Base-by-base conservation (phyloP, 2,113 vertebrate genomes). In the Andinoacara biseriatus region DNA sequence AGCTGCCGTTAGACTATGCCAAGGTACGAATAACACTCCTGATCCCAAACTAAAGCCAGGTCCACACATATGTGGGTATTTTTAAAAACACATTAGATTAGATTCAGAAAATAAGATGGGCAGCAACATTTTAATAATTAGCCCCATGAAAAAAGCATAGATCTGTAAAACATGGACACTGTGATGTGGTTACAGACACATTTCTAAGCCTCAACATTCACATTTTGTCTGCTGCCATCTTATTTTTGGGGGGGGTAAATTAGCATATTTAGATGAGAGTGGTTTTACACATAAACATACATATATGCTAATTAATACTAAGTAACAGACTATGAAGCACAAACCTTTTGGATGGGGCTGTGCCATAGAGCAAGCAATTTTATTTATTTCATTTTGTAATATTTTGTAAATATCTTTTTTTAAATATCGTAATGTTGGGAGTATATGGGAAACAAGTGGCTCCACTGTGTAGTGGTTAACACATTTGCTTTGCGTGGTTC, bases 1-100 rank as follows among this genome's bases (percentile, higher is more conserved):
- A 98, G 89, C 96, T 98, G 61, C 97, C 97, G 1, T 94, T 98
- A 83, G 97, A 98, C 92, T 98, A 98, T 20, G 97, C 97, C 92
- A 98, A 98, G 97, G 97, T 98, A 96, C 87, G 83, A 52, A 24
- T 26, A 14, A 60, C 72, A 49, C 52, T 29, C 38, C 26, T 69
- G 15, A 57, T 46, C 43, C 33, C n/a, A 10, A 67, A 33, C 8
- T 57, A 38, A 52, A 69, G 43, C 24, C 65, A 69, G 29, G 29
- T 3, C 15, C 15, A 49, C 5, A 18, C 40, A 49, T 49, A 8
- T 40, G 46, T 22, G 24, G 49, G 0, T 52, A 69, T 69, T 69
- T 49, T 49, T 29, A 52, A 69, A 52, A 49, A 10, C 65, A 72
- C 63, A 46, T 67, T 46, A 26, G 46, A 22, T 46, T 67, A 5